Percentiles rank a stretch among this genome's conserved stretches.
Evolutionary conservation across 2,888 invertebrate species (phyloP).

Genomic region (Meandrusa payeni): DNA sequence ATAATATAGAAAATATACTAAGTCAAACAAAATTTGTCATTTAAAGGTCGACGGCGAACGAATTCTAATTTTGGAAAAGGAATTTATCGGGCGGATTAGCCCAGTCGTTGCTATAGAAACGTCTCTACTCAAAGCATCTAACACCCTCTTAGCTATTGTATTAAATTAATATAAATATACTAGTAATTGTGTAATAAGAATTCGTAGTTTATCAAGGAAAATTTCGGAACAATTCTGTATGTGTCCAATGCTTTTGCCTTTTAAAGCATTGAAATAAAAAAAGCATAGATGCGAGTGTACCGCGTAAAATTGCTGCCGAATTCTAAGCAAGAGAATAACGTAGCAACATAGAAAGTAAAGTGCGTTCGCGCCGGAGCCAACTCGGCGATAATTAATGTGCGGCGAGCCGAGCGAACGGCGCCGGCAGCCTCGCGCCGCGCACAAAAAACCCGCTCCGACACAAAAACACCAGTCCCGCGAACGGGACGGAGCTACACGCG

Average conservation of each 20-base stretch:
- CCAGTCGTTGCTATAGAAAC: slow-evolving; percentile 67
- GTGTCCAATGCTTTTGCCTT: too few species aligned
- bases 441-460: slow-evolving; percentile 79
- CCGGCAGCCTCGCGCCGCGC: slow-evolving; percentile 62
- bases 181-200: too few species aligned
- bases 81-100: slow-evolving; percentile 62
- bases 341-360: slow-evolving; percentile 74
- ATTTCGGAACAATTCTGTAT: too few species aligned
- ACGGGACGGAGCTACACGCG: slow-evolving; percentile 48
- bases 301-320: slow-evolving; percentile 36
- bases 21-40: slow-evolving; percentile 38
- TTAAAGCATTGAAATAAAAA: neutral
- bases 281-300: slow-evolving; percentile 13
- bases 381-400: slow-evolving; percentile 76
- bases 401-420: slow-evolving; percentile 65
- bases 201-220: too few species aligned
- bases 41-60: neutral
- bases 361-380: slow-evolving; percentile 69
- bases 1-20: slow-evolving; percentile 3
- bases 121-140: slow-evolving; percentile 42
- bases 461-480: slow-evolving; percentile 74
- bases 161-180: too few species aligned
- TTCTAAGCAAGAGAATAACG: slow-evolving; percentile 43
- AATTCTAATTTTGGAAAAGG: slow-evolving; percentile 49
- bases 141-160: slow-evolving; percentile 20